These are phyloP conservation scores for Gari tellinella DNA, from an alignment of 2,888 invertebrate genomes.

Conservation along the genomic window DNA sequence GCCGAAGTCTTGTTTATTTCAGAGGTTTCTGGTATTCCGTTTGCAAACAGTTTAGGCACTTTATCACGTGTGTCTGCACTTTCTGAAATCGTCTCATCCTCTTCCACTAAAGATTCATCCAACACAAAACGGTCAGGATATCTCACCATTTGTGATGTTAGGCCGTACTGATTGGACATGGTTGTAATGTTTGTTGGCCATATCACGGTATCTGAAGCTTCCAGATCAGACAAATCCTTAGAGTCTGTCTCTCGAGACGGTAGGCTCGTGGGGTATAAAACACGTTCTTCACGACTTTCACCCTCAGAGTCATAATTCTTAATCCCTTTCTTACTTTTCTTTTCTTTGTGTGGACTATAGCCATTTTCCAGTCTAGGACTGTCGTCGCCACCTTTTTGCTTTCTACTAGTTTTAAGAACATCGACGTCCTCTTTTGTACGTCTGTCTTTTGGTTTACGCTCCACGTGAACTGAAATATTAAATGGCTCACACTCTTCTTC, in stretches of 20 bases:
- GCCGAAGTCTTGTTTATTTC: too few relatives aligned
- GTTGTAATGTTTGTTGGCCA: constrained; percentile 30
- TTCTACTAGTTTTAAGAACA: background rate
- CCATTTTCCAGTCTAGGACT: background rate
- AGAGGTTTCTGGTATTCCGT: too few relatives aligned
- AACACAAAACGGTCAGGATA: constrained; percentile 47
- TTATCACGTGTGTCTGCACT: too few relatives aligned
- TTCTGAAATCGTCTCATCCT: too few relatives aligned
- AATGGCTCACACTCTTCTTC: constrained; percentile 52
- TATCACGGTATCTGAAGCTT: constrained; percentile 14
- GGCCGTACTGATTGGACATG: constrained; percentile 36
- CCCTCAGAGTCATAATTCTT: background rate
- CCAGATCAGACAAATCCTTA: background rate
- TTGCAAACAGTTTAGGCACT: too few relatives aligned
- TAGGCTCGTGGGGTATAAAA: constrained; percentile 25
- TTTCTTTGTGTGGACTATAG: too few relatives aligned
- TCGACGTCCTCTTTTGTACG: background rate
- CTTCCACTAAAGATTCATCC: constrained; percentile 13
- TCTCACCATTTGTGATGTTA: constrained; percentile 40
- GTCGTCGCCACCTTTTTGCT: background rate
- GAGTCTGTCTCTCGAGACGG: background rate
- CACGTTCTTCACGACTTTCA: constrained; percentile 14
- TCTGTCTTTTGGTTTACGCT: constrained; percentile 43
- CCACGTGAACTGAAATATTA: constrained; percentile 54
- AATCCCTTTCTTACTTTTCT: background rate